Percentiles rank a stretch among this genome's conserved stretches.
Conservation (phyloP, 1,140 invertebrate genomes). For the Procambarus clarkii region DNA sequence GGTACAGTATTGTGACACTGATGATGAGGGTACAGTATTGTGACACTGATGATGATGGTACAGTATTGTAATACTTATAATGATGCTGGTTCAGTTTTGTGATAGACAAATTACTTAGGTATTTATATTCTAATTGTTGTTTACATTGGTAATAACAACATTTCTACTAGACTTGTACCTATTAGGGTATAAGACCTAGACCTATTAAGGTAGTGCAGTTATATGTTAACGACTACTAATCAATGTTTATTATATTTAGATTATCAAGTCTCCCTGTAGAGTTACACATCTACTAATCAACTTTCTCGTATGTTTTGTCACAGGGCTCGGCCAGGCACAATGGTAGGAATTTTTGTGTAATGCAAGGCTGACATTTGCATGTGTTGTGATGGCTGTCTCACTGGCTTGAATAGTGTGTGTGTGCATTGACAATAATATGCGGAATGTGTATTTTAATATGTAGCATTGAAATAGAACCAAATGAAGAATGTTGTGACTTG, state of each 20-base stretch:
- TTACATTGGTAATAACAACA: neutral
- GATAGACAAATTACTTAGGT: no score
- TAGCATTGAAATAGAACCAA: no score
- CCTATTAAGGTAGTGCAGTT: neutral
- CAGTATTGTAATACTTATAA: no score
- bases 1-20: no score
- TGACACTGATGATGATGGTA: no score
- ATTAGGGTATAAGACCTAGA: no score
- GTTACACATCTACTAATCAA: conserved; percentile 21
- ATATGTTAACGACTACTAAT: conserved; percentile 4
- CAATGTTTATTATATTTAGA: conserved; percentile 1
- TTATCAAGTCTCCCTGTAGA: neutral
- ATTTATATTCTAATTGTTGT: no score
- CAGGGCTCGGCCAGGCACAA: conserved; percentile 67
- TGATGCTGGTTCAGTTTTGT: no score
- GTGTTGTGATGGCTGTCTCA: neutral
- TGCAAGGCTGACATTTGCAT: conserved; percentile 33
- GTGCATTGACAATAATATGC: neutral
- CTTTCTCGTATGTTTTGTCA: conserved; percentile 44
- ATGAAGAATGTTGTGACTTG: no score
- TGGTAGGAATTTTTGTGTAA: conserved; percentile 46
- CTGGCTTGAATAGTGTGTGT: neutral
- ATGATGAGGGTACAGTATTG: no score
- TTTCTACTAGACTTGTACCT: neutral
- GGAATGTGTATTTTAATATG: neutral